Evolutionary conservation across 2,113 vertebrate species (phyloP), one percentile per base, ranked within the genome.

Genomic region (Psilopogon haemacephalus): DNA sequence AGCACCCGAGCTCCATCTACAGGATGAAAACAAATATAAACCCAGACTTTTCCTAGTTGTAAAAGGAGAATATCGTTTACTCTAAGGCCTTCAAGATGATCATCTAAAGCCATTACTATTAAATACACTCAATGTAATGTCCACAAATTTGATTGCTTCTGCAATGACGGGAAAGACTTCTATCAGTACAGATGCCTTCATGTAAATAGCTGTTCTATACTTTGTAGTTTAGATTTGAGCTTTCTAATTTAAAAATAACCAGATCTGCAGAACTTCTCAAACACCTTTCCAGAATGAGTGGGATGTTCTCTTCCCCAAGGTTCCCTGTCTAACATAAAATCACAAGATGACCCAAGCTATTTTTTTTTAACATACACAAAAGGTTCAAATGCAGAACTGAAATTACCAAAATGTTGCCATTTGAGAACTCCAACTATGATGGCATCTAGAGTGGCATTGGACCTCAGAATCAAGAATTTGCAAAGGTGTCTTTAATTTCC

Each of bases 1-100:
- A 94, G 94, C 26, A 85, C 8, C 6, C 2, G 78, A 97, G 97
- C 97, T 92, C 97, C 98, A 97, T 56, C 97, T 98, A 97, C 87
- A 97, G 98, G 97, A 78, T 37, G 75, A 86, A 90, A 85, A 42
- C 6, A 32, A 65, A 79, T 40, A 17, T 23, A 50, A 50, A 24
- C 48, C 21, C 48, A 12, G 11, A 24, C 0, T 62, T 38, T 7
- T 52, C 80, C 35, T 17, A 69, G 58, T 35, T 18, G 8, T 23
- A 14, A 30, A 26, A 38, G 9, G 35, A 52, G 13, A 80, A 4
- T 9, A 28, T 7, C 27, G 23, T 40, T 82, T 46, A 84, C 5
- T 60, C 28, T 38, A 28, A 88, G 84, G 26, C 20, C 14, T 52
- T 82, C 30, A 60, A 60, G 9, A 23, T 13, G 7, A 65, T 33